phyloP scores from a whole-genome alignment of 2,797 vertebrate species.

The Rhabdomys pumilio region DNA sequence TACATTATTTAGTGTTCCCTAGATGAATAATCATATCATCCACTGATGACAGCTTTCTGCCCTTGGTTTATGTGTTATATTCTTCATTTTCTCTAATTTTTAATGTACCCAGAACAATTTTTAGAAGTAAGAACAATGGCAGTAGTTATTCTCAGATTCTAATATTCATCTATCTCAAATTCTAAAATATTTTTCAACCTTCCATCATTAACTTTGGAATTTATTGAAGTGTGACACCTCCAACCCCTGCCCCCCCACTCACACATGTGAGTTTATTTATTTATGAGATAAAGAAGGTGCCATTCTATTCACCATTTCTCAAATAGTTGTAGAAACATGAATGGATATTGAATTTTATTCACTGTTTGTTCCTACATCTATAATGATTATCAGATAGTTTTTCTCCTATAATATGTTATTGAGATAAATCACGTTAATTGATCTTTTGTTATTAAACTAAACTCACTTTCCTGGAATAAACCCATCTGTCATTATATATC shows the following conservation, averaged over 20 bases:
- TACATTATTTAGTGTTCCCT: neutral
- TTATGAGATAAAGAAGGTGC: slow-evolving; percentile 33
- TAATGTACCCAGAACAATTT: neutral
- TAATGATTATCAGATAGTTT: slow-evolving; percentile 63
- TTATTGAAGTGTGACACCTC: neutral
- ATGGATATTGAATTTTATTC: slow-evolving; percentile 60
- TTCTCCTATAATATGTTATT: slow-evolving; percentile 56
- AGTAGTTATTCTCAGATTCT: neutral
- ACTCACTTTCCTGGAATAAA: slow-evolving; percentile 35
- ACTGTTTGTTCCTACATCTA: slow-evolving; percentile 51
- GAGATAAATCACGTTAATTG: slow-evolving; percentile 72
- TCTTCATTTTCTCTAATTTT: slow-evolving; percentile 47
- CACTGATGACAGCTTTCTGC: neutral
- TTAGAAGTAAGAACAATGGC: neutral
- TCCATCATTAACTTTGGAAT: neutral
- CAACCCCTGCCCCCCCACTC: rapidly evolving
- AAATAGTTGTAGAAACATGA: slow-evolving; percentile 42
- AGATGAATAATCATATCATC: neutral
- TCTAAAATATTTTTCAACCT: slow-evolving; percentile 50
- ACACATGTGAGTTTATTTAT: neutral
- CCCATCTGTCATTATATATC: slow-evolving; percentile 50
- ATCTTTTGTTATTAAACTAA: slow-evolving; percentile 63
- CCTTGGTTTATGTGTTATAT: neutral
- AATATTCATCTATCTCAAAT: neutral
- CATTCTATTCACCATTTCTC: slow-evolving; percentile 19